Evolutionary conservation across 2,888 invertebrate species (phyloP), one percentile per base, ranked within the genome.

Genomic region (Torymus texanus): DNA sequence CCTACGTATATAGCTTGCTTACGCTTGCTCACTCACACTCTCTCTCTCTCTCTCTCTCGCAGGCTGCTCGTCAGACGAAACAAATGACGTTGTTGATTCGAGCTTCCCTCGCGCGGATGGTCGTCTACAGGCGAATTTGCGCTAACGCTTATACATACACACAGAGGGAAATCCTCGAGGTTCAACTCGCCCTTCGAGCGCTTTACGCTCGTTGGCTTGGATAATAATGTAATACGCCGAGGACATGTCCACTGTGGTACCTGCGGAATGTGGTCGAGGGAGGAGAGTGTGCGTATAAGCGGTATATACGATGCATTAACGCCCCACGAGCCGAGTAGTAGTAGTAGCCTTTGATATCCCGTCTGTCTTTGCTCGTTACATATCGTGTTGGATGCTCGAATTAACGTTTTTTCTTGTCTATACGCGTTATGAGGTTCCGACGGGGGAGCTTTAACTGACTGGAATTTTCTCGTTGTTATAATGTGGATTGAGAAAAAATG

Each of bases 221-320:
- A 85, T 86, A 86, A 87, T 85, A 84, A 84, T 83, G 85, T 87
- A 87, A 86, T 85, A 82, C 82, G 83, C 58, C 78, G 82, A 83
- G 83, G 81, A 84, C 84, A 83, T 84, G 85, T 83, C 80, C 83
- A 75, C 80, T 80, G 80, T 83, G 78, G 80, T 82, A 79, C 82
- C 82, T 75, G 74, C 74, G 83, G 82, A 86, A 86, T 86, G 82
- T 81, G 81, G 80, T 82, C 77, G 77, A 5, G 10, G 14, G 12
- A 14, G 14, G 12, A 14, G 14, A 24, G 16, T 18, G 62, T 24
- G 55, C 5, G 16, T 29, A 21, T 41, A 41, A 41, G 41, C 41
- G 16, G 81, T 80, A 21, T 21, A 21, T 2, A 75, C 82, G 81
- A 85, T 85, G 83, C 83, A 85, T 86, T 83, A 82, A 68, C 78